Evolutionary conservation across 2,888 invertebrate species (phyloP), one percentile per base, ranked within the genome.

Genomic region (Cataglyphis rosenhaueri): DNA sequence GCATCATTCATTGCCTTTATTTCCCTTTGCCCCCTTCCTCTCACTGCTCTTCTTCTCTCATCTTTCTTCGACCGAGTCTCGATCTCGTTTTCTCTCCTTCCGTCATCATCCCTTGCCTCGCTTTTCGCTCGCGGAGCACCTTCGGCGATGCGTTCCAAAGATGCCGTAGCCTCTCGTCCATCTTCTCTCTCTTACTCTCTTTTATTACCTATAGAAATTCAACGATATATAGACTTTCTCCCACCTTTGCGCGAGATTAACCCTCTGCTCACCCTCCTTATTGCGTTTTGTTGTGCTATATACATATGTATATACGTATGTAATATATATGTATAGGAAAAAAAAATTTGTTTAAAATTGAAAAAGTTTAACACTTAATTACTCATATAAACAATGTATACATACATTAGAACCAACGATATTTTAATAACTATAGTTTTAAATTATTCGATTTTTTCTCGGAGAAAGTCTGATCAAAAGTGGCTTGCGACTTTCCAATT

Each of bases 1-100:
- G 90, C 92, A 92, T 92, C 92, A 90, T 91, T 92, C 92, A 91
- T 92, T 92, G 87, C 91, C 89, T 91, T 89, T 88, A 85, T 86
- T 90, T 91, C 85, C 81, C 71, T 86, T 85, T 83, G 78, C 85
- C 48, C 64, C 61, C 73, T 83, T 25, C 59, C 66, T 75, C 83
- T 83, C 73, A 10, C 55, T 38, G 61, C 68, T 59, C 78, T 62
- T 81, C 82, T 41, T 82, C 61, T 55, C 82, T 38, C 75, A 38
- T 64, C 38, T 35, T 74, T 25, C 38, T 64, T 64, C 38, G 5
- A 64, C 52, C 35, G 32, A 21, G 38, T 25, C 25, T 32, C 41
- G 73, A 71, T 71, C 73, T 59, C 12, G 44, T 70, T 70, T 78
- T 32, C 18, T 78, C 44, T 78, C 15, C 32, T 29, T 32, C 48